These are phyloP conservation scores for Gari tellinella DNA, from an alignment of 2,888 invertebrate species.

Conservation along the genomic window DNA sequence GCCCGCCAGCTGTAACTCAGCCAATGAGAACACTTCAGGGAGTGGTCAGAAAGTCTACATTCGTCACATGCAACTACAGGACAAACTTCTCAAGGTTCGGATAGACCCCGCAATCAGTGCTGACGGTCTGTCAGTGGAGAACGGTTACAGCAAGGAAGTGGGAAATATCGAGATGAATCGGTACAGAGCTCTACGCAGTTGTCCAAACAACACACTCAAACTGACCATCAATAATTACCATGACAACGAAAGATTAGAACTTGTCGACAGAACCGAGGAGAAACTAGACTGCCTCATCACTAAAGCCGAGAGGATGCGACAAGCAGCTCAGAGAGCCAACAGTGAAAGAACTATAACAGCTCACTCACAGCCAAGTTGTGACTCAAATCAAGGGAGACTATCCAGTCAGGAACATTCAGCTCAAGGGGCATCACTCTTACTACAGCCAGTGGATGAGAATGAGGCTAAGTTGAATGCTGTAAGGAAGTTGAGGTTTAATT, in stretches of 20 bases:
- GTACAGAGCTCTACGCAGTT: conserved; percentile 67
- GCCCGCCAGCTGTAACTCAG: conserved; percentile 26
- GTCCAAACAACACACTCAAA: conserved; percentile 56
- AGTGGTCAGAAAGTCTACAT: conserved; percentile 52
- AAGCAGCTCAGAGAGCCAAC: conserved; percentile 30
- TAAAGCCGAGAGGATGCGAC: conserved; percentile 49
- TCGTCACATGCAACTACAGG: conserved; percentile 62
- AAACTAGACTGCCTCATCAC: conserved; percentile 54
- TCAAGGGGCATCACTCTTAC: conserved; percentile 55
- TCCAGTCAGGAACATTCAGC: not conserved
- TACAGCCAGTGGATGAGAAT: conserved; percentile 23
- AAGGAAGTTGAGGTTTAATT: conserved; percentile 50
- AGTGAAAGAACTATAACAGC: not conserved
- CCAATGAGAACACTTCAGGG: conserved; percentile 5
- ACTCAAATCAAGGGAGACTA: not conserved
- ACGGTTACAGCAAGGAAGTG: conserved; percentile 65
- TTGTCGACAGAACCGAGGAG: conserved; percentile 40
- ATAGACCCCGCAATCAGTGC: conserved; percentile 53
- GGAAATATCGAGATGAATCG: conserved; percentile 68
- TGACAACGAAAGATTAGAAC: conserved; percentile 64
- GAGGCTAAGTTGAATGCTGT: conserved; percentile 48
- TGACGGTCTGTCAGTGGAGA: conserved; percentile 62
- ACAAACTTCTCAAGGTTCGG: conserved; percentile 60
- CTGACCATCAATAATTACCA: conserved; percentile 64
- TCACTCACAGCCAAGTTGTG: not conserved